Evolutionary conservation across 2,797 vertebrate genomes (phyloP).

Genomic region (Chelidonichthys spinosus): DNA sequence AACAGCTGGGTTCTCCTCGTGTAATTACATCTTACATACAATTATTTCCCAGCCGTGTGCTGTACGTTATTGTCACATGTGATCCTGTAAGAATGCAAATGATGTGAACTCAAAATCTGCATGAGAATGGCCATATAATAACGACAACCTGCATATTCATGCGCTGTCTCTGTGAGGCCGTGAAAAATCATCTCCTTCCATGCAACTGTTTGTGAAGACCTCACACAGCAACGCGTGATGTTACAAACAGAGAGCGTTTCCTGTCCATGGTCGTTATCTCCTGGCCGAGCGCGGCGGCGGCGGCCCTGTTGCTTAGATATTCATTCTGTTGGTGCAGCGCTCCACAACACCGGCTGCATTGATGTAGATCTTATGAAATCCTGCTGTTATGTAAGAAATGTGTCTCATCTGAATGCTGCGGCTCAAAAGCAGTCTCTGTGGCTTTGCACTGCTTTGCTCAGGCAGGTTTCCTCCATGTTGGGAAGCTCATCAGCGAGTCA

Average conservation of each 20-base stretch:
- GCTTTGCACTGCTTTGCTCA: constrained; percentile 16
- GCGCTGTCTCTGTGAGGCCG: background rate
- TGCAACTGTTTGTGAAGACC: background rate
- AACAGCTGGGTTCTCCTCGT: constrained; percentile 7
- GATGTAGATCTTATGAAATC: constrained; percentile 14
- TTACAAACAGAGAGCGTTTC: constrained; percentile 12
- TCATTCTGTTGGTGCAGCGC: constrained; percentile 12
- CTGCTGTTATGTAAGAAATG: constrained; percentile 2
- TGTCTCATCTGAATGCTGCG: constrained; percentile 31
- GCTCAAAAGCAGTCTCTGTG: constrained; percentile 42
- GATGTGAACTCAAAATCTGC: background rate
- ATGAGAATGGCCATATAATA: background rate
- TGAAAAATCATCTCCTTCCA: background rate
- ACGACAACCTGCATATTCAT: background rate
- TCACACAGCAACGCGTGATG: background rate
- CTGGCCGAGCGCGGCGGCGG: constrained; percentile 21
- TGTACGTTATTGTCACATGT: background rate
- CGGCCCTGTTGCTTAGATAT: constrained; percentile 38
- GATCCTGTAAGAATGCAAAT: background rate
- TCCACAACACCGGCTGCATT: constrained; percentile 10
- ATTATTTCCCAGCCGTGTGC: background rate
- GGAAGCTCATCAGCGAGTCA: constrained; percentile 53
- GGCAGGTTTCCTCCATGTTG: constrained; percentile 20
- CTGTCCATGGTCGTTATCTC: constrained; percentile 32
- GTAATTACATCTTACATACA: background rate